phyloP scores from a whole-genome alignment of 1,140 invertebrate genomes.

The Watersipora subatra region DNA sequence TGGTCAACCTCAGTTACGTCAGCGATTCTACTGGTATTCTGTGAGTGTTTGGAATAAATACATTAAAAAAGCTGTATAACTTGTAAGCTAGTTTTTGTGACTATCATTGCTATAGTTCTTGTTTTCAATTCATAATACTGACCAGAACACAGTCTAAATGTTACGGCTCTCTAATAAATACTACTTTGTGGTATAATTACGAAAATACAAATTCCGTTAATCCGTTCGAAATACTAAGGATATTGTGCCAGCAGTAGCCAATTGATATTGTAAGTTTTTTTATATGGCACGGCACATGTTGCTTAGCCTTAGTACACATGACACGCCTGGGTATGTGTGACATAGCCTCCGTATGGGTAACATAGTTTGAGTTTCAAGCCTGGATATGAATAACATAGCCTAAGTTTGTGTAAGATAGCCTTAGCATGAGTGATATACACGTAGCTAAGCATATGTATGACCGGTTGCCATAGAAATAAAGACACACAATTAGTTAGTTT shows the following conservation, averaged over 20 bases:
- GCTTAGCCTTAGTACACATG: too few species aligned
- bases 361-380: too few species aligned
- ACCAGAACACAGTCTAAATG: not conserved
- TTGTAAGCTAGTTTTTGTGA: too few species aligned
- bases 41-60: not conserved
- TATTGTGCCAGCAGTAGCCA: too few species aligned
- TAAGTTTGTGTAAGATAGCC: not conserved
- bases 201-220: not conserved
- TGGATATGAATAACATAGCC: not conserved
- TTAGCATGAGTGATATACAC: not conserved
- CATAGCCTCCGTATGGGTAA: too few species aligned
- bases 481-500: not conserved
- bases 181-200: not conserved
- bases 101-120: not conserved
- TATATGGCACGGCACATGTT: too few species aligned
- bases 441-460: not conserved
- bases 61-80: too few species aligned
- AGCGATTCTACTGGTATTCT: not conserved
- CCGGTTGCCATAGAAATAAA: not conserved
- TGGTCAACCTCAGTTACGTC: not conserved
- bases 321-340: too few species aligned
- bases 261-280: too few species aligned
- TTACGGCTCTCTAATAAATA: not conserved
- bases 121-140: not conserved
- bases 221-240: not conserved